phyloP scores from a whole-genome alignment of 2,797 vertebrate species.

The Scolopax rusticola region DNA sequence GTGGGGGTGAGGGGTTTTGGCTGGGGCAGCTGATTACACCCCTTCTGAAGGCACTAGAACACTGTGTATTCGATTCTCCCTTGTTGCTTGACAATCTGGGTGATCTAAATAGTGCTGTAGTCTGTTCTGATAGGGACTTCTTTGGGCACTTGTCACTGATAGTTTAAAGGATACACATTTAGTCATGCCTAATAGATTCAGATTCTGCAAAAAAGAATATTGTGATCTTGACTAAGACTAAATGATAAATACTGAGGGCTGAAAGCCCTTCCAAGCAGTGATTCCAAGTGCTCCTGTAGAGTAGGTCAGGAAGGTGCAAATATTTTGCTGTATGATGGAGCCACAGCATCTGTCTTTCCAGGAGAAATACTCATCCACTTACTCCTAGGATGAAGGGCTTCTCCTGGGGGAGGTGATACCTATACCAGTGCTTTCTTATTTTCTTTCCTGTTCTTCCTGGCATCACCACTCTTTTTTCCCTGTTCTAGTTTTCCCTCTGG shows the following conservation, averaged over 20 bases:
- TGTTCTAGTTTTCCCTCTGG: not conserved
- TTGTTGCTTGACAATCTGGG: not conserved
- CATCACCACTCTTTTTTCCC: not conserved
- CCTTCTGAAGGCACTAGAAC: not conserved
- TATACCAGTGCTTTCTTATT: not conserved
- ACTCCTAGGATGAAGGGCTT: not conserved
- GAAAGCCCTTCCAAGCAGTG: not conserved
- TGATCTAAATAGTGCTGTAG: not conserved
- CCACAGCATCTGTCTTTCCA: not conserved
- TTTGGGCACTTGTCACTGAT: rapidly evolving
- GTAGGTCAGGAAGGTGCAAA: not conserved
- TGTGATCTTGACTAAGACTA: not conserved
- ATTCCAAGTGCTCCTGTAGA: not conserved
- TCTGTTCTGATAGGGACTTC: not conserved
- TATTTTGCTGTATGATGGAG: not conserved
- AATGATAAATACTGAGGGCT: not conserved
- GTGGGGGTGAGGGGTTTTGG: not conserved
- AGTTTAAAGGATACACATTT: not conserved
- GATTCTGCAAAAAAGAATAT: not conserved
- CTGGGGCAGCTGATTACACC: not conserved
- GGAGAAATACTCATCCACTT: not conserved
- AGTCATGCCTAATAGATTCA: not conserved
- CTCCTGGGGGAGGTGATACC: not conserved
- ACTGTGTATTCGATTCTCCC: not conserved
- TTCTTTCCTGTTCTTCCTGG: not conserved